Evolutionary conservation across 2,888 invertebrate genomes (phyloP), one percentile per base, ranked within the genome.

Genomic region (Leptopterna dolabrata): DNA sequence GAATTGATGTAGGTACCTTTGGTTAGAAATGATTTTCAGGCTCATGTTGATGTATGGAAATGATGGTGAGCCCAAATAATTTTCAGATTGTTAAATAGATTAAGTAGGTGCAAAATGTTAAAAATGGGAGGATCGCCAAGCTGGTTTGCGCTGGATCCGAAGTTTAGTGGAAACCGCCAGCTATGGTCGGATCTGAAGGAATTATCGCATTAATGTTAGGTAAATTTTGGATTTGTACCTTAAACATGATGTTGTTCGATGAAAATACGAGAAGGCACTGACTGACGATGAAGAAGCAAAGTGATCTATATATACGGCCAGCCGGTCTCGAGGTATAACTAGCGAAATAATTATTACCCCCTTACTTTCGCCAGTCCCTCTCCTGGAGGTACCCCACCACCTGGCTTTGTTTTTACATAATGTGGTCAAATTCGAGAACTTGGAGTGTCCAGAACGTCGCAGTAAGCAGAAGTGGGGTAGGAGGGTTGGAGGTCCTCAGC

Each of bases 241-340:
- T 73, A 41, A 73, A 73, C 73, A 73, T 73, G 73, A 73, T 73
- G 73, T 73, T 73, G 73, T 73, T 73, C 73, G 73, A 36, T 73
- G 73, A 73, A n/a, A 36, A 41, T 29, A 73, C 30, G 73, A 73
- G 73, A 73, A 73, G 73, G 36, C 30, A 73, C 73, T 73, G 71
- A 73, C 73, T 73, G 73, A n/a, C 36, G 73, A 19, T 73, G 16
- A 29, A 41, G 73, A 73, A 29, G 73, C 73, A 2, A 73, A 36
- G 73, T 36, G 73, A 73, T 73, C 73, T 73, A 73, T 73, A 73
- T 73, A 73, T 73, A 73, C 73, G 36, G 36, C n/a, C 14, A 16
- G 73, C 63, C 63, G 63, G 63, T 63, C 63, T 63, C 63, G 51
- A 19, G 63, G 63, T 63, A 24, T 63, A 63, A 63, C 63, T 63